Percentiles rank a stretch among this genome's conserved stretches.
phyloP scores from a whole-genome alignment of 2,113 vertebrate species.

The Gnathochromis pfefferi region DNA sequence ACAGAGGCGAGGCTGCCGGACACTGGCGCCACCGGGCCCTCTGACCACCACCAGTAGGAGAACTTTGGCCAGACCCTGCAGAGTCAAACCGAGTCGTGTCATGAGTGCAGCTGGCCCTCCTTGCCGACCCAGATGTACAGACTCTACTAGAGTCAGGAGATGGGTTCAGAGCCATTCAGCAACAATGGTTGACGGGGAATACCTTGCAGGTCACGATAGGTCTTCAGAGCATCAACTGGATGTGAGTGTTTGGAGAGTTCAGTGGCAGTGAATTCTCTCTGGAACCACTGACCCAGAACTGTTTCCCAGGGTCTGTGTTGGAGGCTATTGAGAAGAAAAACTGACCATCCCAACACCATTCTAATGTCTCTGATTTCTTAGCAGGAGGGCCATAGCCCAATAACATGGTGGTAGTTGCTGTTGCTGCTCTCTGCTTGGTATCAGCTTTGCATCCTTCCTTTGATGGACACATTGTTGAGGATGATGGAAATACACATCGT shows the following conservation, averaged over 20 bases:
- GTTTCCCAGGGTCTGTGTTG: background rate
- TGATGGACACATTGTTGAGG: background rate
- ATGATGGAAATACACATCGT: background rate
- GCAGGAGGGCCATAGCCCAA: background rate
- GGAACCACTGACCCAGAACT: background rate
- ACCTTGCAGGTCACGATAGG: background rate
- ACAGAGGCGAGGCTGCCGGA: too few species aligned
- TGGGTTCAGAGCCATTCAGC: background rate
- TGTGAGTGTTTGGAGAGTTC: background rate
- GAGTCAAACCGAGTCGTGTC: background rate
- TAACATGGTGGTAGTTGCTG: background rate
- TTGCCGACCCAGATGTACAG: background rate
- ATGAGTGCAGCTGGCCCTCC: background rate
- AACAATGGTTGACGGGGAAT: background rate
- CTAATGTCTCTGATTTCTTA: background rate
- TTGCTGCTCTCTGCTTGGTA: background rate
- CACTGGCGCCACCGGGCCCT: too few species aligned
- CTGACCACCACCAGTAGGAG: background rate
- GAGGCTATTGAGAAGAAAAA: background rate
- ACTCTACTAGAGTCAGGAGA: background rate
- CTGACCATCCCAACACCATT: background rate
- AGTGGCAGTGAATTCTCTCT: background rate
- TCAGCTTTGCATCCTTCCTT: background rate
- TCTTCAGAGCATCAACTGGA: background rate
- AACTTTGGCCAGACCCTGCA: background rate